Conservation (phyloP, 2,888 invertebrate species). For the Leptinotarsa haldemani region DNA sequence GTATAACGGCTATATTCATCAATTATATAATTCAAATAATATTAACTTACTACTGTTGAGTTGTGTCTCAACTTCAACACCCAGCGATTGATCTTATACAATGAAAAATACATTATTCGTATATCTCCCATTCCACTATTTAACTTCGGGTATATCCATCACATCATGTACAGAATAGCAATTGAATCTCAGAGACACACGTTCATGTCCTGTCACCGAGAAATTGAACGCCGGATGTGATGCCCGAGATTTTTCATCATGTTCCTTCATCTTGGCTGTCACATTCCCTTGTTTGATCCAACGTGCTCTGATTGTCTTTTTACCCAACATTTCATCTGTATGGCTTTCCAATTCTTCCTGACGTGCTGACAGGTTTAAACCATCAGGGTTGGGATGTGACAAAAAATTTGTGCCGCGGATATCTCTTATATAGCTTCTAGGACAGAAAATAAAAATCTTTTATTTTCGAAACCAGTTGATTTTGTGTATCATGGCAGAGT, state of each 20-base stretch:
- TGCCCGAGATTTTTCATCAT: slow-evolving; percentile 35
- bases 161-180: slow-evolving; percentile 15
- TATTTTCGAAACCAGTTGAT: too few species aligned
- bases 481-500: too few species aligned
- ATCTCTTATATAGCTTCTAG: too few species aligned
- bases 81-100: not conserved
- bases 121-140: not conserved
- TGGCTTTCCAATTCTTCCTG: not conserved
- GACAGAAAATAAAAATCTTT: too few species aligned
- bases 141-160: slow-evolving; percentile 16
- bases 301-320: slow-evolving; percentile 8
- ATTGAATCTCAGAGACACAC: slow-evolving; percentile 25
- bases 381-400: not conserved
- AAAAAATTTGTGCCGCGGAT: not conserved
- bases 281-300: slow-evolving; percentile 7
- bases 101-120: not conserved
- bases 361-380: slow-evolving; percentile 1
- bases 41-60: too few species aligned
- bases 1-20: too few species aligned
- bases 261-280: slow-evolving; percentile 18
- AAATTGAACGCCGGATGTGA: slow-evolving; percentile 33
- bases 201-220: slow-evolving; percentile 35
- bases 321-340: not conserved
- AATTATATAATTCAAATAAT: too few species aligned
- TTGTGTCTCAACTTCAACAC: not conserved